Conservation (phyloP, 30 jellyfish, hydroid and myxozoan genomes). For the Turritopsis rubra region DNA sequence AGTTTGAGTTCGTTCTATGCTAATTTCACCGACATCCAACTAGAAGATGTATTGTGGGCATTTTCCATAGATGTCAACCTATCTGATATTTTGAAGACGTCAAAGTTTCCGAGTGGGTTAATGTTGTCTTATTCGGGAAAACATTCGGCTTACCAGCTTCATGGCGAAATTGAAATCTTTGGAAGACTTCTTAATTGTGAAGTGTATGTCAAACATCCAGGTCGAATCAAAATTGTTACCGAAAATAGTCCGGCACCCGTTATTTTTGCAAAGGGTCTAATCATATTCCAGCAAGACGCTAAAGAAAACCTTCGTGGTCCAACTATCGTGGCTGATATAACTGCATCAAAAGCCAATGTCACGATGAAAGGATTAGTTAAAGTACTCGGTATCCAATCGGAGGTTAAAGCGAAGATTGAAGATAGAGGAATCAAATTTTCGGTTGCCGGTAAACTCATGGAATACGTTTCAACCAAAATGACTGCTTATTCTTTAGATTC, state of each 20-base stretch:
- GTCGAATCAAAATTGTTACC: slow-evolving; percentile 55
- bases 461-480: slow-evolving; percentile 64
- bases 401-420: slow-evolving; percentile 54
- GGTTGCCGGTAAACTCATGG: slow-evolving; percentile 84
- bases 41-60: slow-evolving; percentile 63
- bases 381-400: slow-evolving; percentile 81
- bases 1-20: slow-evolving; percentile 70
- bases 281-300: slow-evolving; percentile 63
- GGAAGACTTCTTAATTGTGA: slow-evolving; percentile 71
- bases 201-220: slow-evolving; percentile 58
- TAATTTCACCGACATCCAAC: slow-evolving; percentile 53
- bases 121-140: slow-evolving; percentile 70
- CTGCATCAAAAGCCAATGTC: slow-evolving; percentile 69
- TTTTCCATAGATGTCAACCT: slow-evolving; percentile 62
- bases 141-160: slow-evolving; percentile 36
- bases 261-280: slow-evolving; percentile 82
- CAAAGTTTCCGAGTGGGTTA: slow-evolving; percentile 78
- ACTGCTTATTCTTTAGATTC: slow-evolving; percentile 73
- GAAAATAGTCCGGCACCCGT: slow-evolving; percentile 99
- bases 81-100: slow-evolving; percentile 70
- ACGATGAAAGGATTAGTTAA: slow-evolving; percentile 70
- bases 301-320: slow-evolving; percentile 82
- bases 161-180: slow-evolving; percentile 77
- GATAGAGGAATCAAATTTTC: slow-evolving; percentile 70
- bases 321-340: slow-evolving; percentile 59